Evolutionary conservation across 2,888 invertebrate genomes (phyloP), one percentile per base, ranked within the genome.

Genomic region (Pterostichus madidus): DNA sequence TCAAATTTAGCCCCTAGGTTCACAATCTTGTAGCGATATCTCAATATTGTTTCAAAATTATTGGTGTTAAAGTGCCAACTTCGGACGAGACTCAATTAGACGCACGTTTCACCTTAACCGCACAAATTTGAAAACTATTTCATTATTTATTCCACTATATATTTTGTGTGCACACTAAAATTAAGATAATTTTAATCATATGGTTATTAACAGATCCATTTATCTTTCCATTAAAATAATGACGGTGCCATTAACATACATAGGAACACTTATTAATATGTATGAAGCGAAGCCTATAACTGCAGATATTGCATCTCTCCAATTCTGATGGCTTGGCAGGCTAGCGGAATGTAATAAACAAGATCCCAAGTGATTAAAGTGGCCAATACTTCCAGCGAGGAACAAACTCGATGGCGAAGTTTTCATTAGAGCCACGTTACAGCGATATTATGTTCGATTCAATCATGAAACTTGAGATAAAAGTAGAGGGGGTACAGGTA

Each of bases 351-450:
- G 64, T 13, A 64, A 32, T 64, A 64, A 64, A 64, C 64, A 64
- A 32, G 32, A n/a, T 64, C 64, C 35, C 64, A 31, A 35, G 64
- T 64, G 64, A 64, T 64, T 64, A 64, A 61, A 61, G 64, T 64
- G 32, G 64, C 64, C 64, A 64, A 13, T 64, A 64, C 15, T 24
- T 56, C 17, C 56, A 7, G 39, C 6, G 1, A 0, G 7, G 39
- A 39, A 8, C 17, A 13, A 24, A 56, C n/a, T 64, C 64, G 64
- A 64, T 64, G 13, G 24, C 59, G 35, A 64, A 64, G 64, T 64
- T 64, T 64, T 64, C 64, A 64, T 64, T 64, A 64, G 6, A 35
- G 32, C 32, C 32, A 32, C 64, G 6, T 13, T 7, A n/a, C 49
- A 13, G 8, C 32, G 31, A 35, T 35, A 35, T 64, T 64, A 35